phyloP scores from a whole-genome alignment of 1,140 invertebrate genomes.

The Melanaphis sacchari region DNA sequence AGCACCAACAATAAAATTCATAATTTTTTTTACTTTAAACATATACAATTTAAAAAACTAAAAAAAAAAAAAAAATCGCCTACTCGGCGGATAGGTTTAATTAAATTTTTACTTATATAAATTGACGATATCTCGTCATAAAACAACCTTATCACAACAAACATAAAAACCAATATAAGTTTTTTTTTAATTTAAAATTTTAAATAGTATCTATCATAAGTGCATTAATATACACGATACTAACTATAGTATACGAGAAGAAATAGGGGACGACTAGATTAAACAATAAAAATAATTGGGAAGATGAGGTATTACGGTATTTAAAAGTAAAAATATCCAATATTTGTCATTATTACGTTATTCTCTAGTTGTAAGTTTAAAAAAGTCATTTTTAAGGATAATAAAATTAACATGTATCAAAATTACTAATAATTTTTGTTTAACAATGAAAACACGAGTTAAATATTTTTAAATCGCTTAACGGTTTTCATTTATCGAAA shows the following conservation, averaged over 20 bases:
- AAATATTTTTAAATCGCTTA: background rate
- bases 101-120: background rate
- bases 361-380: background rate
- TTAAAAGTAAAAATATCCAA: background rate
- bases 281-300: background rate
- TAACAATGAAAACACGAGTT: background rate
- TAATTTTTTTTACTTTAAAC: slow-evolving; percentile 2
- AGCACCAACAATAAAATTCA: slow-evolving; percentile 40
- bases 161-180: background rate
- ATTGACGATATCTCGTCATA: background rate
- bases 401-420: background rate
- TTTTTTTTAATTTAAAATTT: background rate
- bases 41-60: slow-evolving; percentile 5
- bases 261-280: slow-evolving; percentile 4
- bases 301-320: background rate
- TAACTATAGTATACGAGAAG: background rate
- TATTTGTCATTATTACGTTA: background rate
- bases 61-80: slow-evolving; percentile 5
- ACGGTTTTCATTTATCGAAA: background rate
- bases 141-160: slow-evolving; percentile 47
- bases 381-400: background rate
- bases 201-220: background rate
- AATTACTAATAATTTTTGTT: background rate
- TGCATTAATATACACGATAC: background rate
- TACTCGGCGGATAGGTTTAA: background rate